Base-by-base conservation (phyloP, 2,113 vertebrate species). In the Sus scrofa region DNA sequence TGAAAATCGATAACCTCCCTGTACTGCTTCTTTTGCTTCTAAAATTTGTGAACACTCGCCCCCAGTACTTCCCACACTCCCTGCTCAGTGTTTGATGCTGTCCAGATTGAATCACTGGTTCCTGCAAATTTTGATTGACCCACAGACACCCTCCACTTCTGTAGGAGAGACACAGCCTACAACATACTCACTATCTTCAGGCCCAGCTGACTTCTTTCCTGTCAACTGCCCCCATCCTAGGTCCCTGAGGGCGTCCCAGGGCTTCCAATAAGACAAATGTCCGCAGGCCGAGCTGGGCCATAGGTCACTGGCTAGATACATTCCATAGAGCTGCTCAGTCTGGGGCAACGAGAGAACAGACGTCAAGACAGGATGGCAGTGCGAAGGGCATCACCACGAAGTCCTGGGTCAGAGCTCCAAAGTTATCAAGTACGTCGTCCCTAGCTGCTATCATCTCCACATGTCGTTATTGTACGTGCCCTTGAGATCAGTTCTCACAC, bases 1-100 rank as follows among this genome's bases (percentile, higher is more conserved):
- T 39, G 27, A 86, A 85, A 24, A 26, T 44, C 52, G 22, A 78
- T 86, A 78, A 81, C 70, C 32, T 92, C 32, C 67, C 14, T 7
- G 1, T 32, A 19, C 18, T 34, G 58, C 34, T 56, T 89, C 24
- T 90, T 34, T 27, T 11, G 54, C 24, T 24, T 22, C 37, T 70
- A 67, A 60, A 75, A 88, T 91, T 81, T 81, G n/a, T 77, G 54
- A 92, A 27, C 63, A 86, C 4, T 67, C 37, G 9, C 95, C 74
- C 63, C 63, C 0, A 81, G 75, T 63, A 27, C 3, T 94, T 86
- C 26, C 86, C 92, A 85, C 63, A 78, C 74, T 74, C 71, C 24
- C 79, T 44, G 26, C 50, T 74, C 81, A 37, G 34, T 70, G 77
- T 79, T 86, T 56, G 1, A 73, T 44, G n/a, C 26, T 58, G 50